Base-by-base conservation (phyloP, 1,140 invertebrate genomes). In the Drosophila yakuba region DNA sequence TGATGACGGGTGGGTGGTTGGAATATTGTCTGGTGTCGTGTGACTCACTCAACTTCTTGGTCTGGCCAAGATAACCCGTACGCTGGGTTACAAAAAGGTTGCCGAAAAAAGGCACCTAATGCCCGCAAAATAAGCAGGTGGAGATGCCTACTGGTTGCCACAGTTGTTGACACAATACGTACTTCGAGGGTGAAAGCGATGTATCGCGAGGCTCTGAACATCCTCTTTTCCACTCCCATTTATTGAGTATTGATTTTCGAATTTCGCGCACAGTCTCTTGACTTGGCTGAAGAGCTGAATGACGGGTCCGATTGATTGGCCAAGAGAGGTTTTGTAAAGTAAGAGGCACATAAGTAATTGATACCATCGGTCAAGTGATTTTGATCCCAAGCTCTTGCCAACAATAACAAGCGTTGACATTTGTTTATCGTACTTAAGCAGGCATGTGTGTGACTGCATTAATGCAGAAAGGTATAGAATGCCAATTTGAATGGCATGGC, bases 211-310 rank as follows among this genome's bases (percentile, higher is more conserved):
- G 45, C 23, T 28, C 44, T 17, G 6, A 20, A 17, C 45, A 12
- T 20, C 11, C 32, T 10, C 32, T 8, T 8, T 8, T 7, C 32
- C 32, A 3, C 32, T 50, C 11, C n/a, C 39, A 39, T 45, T 35
- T 61, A 79, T 58, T 63, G 57, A 10, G 38, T 85, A 84, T 85
- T 73, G 81, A 84, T 84, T 84, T 84, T 76, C 45, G 35, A 23
- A 38, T 4, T 12, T 43, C 20, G 28, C 25, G 38, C 64, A 20
- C 23, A 44, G 38, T 61, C 36, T 20, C 41, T 50, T 35, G 50
- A 43, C 80, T 83, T 79, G 80, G 50, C 28, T 25, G 2, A 17
- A 51, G 32, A 71, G 50, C 28, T 25, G 3, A 12, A 52, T 35
- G 47, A n/a, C 47, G 4, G 48, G 62, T 57, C 56, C 45, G 36